Base-by-base conservation (phyloP, 1,140 invertebrate genomes). In the Notospermus geniculatus region DNA sequence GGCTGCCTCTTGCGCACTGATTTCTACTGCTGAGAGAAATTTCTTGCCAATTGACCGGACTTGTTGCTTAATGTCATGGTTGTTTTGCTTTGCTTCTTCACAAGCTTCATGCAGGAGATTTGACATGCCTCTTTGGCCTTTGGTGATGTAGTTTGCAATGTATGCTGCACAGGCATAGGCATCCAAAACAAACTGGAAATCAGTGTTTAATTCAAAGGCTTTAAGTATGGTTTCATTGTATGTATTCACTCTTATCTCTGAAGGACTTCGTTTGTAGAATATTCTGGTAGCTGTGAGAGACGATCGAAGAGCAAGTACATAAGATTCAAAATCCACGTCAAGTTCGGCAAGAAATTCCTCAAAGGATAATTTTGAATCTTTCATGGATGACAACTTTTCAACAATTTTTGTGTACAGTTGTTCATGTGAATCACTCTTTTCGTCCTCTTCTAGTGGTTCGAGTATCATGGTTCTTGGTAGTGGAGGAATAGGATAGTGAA, bases 1-100 rank as follows among this genome's bases (percentile, higher is more conserved):
- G 15, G 53, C 60, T n/a, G 66, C 63, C 36, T 68, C 66, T 60
- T 68, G 66, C 13, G 66, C 66, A 58, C 57, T 63, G 13, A 68
- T 28, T 53, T 64, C 58, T 22, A 57, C 29, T n/a, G 57, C 57
- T 54, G 59, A 60, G 1, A 64, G 36, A 59, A 64, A 60, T 29
- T 22, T 27, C 32, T 43, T 43, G 39, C 39, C 39, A 43, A 43
- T 43, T 13, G 39, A 11, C 19, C 39, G 11, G 11, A 43, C 39
- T 19, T 43, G 39, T 19, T 43, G 19, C 19, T 43, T 43, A 19
- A 43, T 43, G 19, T 43, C 39, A 43, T 11, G 19, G 19, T 43
- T 43, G 11, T 11, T 43, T 13, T 43, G 19, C 19, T 19, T n/a
- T n/a, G n/a, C n/a, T n/a, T n/a, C n/a, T n/a, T n/a, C n/a, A n/a